These are phyloP conservation scores for Gallinago undulata DNA, from an alignment of 2,113 vertebrate species.

Conservation along the genomic window DNA sequence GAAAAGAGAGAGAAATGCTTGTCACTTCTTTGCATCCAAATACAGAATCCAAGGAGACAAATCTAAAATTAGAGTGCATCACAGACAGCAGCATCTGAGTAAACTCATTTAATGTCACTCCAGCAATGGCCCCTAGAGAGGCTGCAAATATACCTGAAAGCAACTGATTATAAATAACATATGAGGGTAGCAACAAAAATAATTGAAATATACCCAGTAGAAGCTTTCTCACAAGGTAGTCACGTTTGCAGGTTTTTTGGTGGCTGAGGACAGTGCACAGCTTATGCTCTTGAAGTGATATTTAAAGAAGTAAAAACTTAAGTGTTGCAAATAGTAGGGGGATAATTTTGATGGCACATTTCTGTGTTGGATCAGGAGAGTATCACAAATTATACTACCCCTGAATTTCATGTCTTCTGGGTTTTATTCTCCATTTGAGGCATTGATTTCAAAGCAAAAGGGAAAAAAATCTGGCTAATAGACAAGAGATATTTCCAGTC, in stretches of 20 bases:
- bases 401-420: neutral
- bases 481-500: neutral
- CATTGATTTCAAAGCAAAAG: neutral
- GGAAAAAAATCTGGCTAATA: no score
- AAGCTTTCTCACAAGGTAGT: neutral
- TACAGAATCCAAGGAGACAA: constrained; percentile 31
- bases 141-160: constrained; percentile 55
- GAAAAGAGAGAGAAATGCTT: neutral
- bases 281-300: neutral
- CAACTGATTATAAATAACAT: constrained; percentile 57
- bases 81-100: constrained; percentile 43
- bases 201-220: neutral
- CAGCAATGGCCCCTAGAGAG: constrained; percentile 47
- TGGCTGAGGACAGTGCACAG: neutral
- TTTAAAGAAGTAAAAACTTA: neutral
- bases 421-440: neutral
- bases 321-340: neutral
- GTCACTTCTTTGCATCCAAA: constrained; percentile 46
- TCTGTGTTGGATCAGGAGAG: neutral
- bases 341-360: neutral
- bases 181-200: constrained; percentile 43
- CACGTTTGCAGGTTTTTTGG: neutral
- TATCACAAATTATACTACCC: neutral
- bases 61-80: constrained; percentile 69
- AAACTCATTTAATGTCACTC: constrained; percentile 58